These are phyloP conservation scores for Apocrypta bakeri DNA, from an alignment of 1,140 invertebrate species.

Conservation along the genomic window DNA sequence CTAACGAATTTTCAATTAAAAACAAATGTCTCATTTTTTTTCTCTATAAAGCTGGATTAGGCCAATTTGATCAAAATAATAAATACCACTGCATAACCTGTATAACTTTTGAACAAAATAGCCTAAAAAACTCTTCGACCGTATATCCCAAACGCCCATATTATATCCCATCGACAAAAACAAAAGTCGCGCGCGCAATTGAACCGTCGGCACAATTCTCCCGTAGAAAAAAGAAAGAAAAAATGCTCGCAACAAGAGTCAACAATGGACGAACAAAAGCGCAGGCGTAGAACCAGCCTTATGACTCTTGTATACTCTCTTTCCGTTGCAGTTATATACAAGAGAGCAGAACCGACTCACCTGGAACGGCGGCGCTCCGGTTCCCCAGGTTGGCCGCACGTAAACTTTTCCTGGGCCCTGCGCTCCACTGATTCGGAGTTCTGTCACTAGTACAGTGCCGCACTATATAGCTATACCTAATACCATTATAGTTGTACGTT, in stretches of 20 bases:
- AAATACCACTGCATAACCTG: no score
- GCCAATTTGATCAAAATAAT: no score
- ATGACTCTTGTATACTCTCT: not conserved
- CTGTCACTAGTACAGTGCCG: not conserved
- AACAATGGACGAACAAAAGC: not conserved
- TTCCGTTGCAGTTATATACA: not conserved
- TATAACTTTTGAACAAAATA: no score
- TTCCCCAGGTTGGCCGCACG: constrained; percentile 3
- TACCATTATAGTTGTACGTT: no score
- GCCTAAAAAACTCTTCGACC: no score
- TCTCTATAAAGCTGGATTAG: no score
- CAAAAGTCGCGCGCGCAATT: not conserved
- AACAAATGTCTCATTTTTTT: no score
- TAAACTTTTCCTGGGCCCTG: not conserved
- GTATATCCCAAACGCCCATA: not conserved
- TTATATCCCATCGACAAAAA: not conserved
- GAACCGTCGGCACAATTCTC: not conserved
- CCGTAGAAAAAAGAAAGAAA: not conserved
- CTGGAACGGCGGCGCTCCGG: constrained; percentile 2
- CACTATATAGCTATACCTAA: no score
- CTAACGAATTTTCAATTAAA: no score
- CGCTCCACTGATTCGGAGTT: not conserved
- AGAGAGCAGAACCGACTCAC: constrained; percentile 1
- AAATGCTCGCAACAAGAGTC: not conserved
- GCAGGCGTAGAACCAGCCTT: not conserved